Base-by-base conservation (phyloP, 2,888 invertebrate genomes). In the Hoplodrina blanda region DNA sequence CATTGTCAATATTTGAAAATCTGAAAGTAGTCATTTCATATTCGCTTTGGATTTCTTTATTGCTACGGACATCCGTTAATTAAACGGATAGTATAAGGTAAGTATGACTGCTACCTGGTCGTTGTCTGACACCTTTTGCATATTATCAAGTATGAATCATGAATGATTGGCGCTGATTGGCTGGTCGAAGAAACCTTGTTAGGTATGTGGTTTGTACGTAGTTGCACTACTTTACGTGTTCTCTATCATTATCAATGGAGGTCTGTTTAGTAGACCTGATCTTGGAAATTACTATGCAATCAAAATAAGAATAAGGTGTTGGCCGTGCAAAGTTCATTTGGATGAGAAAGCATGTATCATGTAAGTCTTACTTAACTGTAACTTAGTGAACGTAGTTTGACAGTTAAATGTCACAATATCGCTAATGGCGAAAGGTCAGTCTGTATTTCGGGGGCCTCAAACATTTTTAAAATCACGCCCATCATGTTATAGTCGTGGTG, bases 41-140 rank as follows among this genome's bases (percentile, higher is more conserved):
- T 73, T 69, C 62, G 62, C 50, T n/a, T 54, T 25, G 19, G 37
- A 64, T 72, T 75, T 71, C 71, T 80, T 73, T 69, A 73, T 53
- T 37, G 67, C 69, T 62, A 57, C 85, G 84, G 84, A 84, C 50
- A 68, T 84, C 84, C 84, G 76, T 53, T 74, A 72, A 81, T 83
- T 81, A 76, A 62, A 62, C 10, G 55, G 60, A 41, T 76, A 66
- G 56, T 63, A 59, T 54, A 17, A 62, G 37, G 56, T 61, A 61
- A 61, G 54, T 63, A 55, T 62, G 76, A 55, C 67, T 69, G 19
- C 65, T 62, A 65, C 25, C 53, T 33, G 50, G 69, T 55, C 71
- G 76, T 55, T 57, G 59, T 55, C 52, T 30, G 55, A 74, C 62
- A 50, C 67, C 71, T 84, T 81, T 73, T 84, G 85, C 80, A 82